These are phyloP conservation scores for Ochropleura plecta DNA, from an alignment of 2,888 invertebrate genomes.

Conservation along the genomic window DNA sequence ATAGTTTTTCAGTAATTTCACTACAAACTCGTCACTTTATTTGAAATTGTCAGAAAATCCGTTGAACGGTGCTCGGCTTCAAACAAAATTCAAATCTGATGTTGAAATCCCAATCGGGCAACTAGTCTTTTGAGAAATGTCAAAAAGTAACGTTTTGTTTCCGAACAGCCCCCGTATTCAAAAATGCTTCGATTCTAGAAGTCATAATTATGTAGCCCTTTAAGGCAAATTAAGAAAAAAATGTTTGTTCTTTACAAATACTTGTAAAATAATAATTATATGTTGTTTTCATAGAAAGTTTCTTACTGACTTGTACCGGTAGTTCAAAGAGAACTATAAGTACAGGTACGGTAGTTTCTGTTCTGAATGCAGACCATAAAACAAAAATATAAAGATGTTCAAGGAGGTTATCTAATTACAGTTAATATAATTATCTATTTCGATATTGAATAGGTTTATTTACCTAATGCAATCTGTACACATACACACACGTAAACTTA, in stretches of 20 bases:
- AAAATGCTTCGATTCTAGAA: neutral
- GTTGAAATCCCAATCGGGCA: constrained; percentile 58
- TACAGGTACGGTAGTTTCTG: neutral
- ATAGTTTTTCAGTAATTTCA: constrained; percentile 60
- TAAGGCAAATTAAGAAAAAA: too few relatives aligned
- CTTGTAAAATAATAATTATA: too few relatives aligned
- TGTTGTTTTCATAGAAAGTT: neutral
- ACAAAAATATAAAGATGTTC: neutral
- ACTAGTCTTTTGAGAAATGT: constrained; percentile 47
- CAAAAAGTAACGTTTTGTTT: constrained; percentile 17
- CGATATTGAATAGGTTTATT: neutral
- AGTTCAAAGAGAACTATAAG: too few relatives aligned
- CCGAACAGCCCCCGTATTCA: neutral
- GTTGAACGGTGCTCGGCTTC: constrained; percentile 74
- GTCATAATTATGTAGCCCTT: neutral
- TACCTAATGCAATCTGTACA: too few relatives aligned
- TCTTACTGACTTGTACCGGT: too few relatives aligned
- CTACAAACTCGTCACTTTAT: constrained; percentile 64
- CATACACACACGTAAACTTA: neutral
- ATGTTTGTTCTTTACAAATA: too few relatives aligned
- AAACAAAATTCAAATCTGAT: constrained; percentile 78
- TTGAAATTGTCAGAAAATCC: constrained; percentile 68
- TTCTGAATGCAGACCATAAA: neutral
- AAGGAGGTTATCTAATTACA: too few relatives aligned
- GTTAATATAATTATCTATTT: neutral